Evolutionary conservation across 2,797 vertebrate genomes (phyloP).

Genomic region (Carcharodon carcharias): DNA sequence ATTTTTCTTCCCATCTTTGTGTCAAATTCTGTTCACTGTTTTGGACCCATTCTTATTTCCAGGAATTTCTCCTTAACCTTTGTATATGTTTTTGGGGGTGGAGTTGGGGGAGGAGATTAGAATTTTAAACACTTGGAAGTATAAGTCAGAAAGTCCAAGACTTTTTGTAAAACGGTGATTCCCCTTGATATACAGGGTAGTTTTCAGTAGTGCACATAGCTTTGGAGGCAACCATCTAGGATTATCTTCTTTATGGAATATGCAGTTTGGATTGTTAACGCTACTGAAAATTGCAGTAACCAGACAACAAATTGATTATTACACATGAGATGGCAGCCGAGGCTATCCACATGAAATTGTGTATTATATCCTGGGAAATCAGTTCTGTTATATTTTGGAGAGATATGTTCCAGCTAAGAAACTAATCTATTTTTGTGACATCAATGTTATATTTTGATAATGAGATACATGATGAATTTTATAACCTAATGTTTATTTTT

Average conservation of each 20-base stretch:
- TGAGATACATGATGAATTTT: slow-evolving; percentile 4
- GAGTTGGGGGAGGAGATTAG: not conserved
- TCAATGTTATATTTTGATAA: not conserved
- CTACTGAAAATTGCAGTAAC: slow-evolving; percentile 46
- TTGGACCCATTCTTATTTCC: not conserved
- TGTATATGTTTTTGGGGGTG: too few species aligned
- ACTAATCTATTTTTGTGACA: slow-evolving; percentile 15
- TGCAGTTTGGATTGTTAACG: slow-evolving; percentile 41
- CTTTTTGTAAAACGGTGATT: not conserved
- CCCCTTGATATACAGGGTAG: not conserved
- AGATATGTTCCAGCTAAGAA: not conserved
- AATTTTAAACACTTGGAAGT: not conserved
- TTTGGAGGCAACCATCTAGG: slow-evolving; percentile 42
- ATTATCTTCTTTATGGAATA: slow-evolving; percentile 45
- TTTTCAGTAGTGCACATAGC: slow-evolving; percentile 35
- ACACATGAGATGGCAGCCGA: slow-evolving; percentile 44
- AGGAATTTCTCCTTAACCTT: not conserved
- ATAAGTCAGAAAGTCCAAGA: not conserved
- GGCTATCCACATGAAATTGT: slow-evolving; percentile 36
- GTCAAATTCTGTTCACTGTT: not conserved
- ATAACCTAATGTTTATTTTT: not conserved
- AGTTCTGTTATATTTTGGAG: not conserved
- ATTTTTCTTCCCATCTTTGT: not conserved
- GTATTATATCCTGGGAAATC: slow-evolving; percentile 21
- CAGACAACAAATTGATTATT: slow-evolving; percentile 44